Base-by-base conservation (phyloP, 2,113 vertebrate species). In the Petromus typicus region DNA sequence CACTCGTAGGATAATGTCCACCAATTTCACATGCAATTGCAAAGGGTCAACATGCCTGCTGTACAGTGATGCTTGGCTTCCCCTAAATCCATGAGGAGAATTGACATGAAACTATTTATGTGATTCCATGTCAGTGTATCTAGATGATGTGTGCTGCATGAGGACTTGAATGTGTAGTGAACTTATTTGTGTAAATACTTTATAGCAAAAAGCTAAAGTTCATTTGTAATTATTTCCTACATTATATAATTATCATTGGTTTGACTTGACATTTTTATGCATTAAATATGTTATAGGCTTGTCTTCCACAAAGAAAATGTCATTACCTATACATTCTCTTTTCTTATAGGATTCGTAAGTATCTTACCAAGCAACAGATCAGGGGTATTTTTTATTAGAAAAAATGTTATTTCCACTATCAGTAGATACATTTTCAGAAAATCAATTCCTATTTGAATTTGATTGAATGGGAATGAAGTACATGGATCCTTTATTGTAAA, bases 381-480 rank as follows among this genome's bases (percentile, higher is more conserved):
- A 92, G 54, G 73, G 18, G 48, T 51, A 84, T 51, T 48, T 7
- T 91, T 93, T 76, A 81, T 93, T 43, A 25, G n/a, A 54, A 96
- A 92, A 93, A 43, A 5, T 79, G 0, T 54, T 30, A 78, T 90
- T 96, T 93, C 14, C 5, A 84, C 51, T 17, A 90, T 97, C 86
- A 90, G 20, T 3, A 78, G 23, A 37, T 10, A 83, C 25, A 91
- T 67, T 96, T 93, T 43, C 14, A 96, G 90, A 79, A 79, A 89
- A 85, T 86, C 61, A 79, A 71, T 95, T 96, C 84, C 16, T 81
- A 89, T 25, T 71, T 90, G 6, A 95, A 69, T 86, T 69, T 87
- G 89, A 87, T 10, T 84, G 14, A 89, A 89, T 91, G 23, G 92
- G 18, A 89, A 85, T 37, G 86, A 93, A 71, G 57, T 54, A 89